These are phyloP conservation scores for Plodia interpunctella DNA, from an alignment of 1,140 invertebrate species.

Conservation along the genomic window DNA sequence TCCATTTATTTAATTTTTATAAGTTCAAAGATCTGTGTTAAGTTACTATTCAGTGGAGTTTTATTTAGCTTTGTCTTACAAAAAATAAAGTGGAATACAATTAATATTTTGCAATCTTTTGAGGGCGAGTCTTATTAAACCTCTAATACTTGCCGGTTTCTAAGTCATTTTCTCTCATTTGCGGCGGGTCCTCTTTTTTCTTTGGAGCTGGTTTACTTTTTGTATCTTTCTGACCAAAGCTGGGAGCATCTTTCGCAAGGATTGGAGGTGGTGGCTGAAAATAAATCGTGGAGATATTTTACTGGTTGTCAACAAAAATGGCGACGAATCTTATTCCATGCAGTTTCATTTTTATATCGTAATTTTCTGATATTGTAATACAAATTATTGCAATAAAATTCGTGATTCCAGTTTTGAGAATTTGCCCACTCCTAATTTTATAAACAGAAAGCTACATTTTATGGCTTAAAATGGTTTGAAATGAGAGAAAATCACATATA, in stretches of 20 bases:
- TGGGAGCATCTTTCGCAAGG: conserved; percentile 22
- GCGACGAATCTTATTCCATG: conserved; percentile 1
- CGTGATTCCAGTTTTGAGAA: neutral
- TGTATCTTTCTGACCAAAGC: conserved; percentile 27
- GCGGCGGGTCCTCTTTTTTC: conserved; percentile 45
- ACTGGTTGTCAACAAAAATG: conserved; percentile 12
- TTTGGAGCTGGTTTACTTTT: conserved; percentile 29
- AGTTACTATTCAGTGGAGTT: neutral
- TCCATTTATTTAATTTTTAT: too few relatives aligned
- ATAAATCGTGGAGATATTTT: conserved; percentile 17
- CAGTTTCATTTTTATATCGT: neutral
- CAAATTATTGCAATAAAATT: neutral
- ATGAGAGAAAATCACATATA: neutral
- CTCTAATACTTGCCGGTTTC: conserved; percentile 44
- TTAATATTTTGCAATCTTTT: neutral
- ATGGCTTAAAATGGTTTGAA: neutral
- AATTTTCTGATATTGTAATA: neutral
- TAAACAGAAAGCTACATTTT: neutral
- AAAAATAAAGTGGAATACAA: neutral
- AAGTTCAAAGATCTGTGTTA: too few relatives aligned
- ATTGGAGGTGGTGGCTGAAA: conserved; percentile 39
- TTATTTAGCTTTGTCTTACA: neutral
- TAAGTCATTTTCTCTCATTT: conserved; percentile 43
- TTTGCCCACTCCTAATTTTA: neutral
- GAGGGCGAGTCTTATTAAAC: neutral